Conservation (phyloP, 1,140 invertebrate species). For the Chironomus tepperi region DNA sequence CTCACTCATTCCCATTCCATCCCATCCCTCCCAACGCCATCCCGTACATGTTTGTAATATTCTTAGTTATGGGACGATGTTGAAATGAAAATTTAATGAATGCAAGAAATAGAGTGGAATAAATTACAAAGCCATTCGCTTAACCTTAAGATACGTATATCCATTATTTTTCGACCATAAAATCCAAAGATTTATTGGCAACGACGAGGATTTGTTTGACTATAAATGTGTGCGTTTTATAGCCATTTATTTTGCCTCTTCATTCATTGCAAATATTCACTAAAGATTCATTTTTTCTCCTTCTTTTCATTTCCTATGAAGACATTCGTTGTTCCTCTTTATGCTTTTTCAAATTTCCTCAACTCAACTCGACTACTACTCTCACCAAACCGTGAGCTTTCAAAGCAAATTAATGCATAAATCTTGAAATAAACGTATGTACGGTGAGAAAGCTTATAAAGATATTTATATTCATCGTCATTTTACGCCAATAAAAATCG, state of each 20-base stretch:
- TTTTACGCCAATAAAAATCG: no score
- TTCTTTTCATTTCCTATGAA: not conserved
- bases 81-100: slow-evolving; percentile 19
- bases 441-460: not conserved
- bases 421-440: not conserved
- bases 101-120: slow-evolving; percentile 20
- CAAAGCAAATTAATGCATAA: slow-evolving; percentile 3
- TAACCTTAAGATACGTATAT: slow-evolving; percentile 20
- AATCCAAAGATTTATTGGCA: slow-evolving; percentile 21
- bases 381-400: not conserved
- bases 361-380: not conserved
- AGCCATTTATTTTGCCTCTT: no score
- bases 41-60: no score
- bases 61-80: not conserved
- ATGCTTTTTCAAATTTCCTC: not conserved
- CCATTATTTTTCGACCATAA: slow-evolving; percentile 20
- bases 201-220: slow-evolving; percentile 21
- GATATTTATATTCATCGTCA: not conserved
- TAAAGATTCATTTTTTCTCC: not conserved
- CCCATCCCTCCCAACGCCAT: no score
- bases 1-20: no score
- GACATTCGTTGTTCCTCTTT: no score
- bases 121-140: slow-evolving; percentile 5
- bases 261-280: not conserved
- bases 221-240: slow-evolving; percentile 23